Base-by-base conservation (phyloP, 1,140 invertebrate genomes). In the Neodiprion lecontei region DNA sequence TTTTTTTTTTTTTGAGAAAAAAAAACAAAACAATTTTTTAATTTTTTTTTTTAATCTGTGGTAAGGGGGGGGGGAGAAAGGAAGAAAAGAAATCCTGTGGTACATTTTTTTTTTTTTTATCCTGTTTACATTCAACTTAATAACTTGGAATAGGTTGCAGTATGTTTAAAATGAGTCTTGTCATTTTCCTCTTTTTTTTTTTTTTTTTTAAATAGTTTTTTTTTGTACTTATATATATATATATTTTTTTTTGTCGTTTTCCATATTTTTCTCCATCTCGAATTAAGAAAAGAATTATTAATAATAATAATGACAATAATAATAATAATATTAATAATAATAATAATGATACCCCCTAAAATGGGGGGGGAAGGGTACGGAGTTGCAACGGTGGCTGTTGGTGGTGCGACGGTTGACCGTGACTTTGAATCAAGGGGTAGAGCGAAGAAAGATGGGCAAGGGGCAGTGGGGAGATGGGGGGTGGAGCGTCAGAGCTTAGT, bases 401-500 rank as follows among this genome's bases (percentile, higher is more conserved):
- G 21, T 7, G 14, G 61, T 66, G 14, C 61, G 61, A 66, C 14
- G 61, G 61, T 21, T 21, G 61, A 66, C 61, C 4, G 21, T 5
- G 61, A 66, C 21, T 21, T 1, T 66, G 14, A 14, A 21, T n/a
- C 14, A 21, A 66, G 61, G 61, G 61, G 61, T 21, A 21, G 2
- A 66, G 61, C 61, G 21, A 21, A 21, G 61, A 14, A 40, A 40
- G 1, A 3, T 0, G 28, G 28, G 28, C 28, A 2, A 0, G 28
- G 28, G 28, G 28, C 28, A 40, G 28, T 40, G 28, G 28, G 28
- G 28, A 40, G 28, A 40, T 1, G 28, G 28, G 28, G 28, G 28
- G 5, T 40, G 28, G 28, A 40, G 28, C 28, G 23, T 28, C 68
- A 28, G 28, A 12, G 23, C 77, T 81, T 84, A 84, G 77, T 85